Conservation (phyloP, 2,888 invertebrate species). For the Eristalis pertinax region DNA sequence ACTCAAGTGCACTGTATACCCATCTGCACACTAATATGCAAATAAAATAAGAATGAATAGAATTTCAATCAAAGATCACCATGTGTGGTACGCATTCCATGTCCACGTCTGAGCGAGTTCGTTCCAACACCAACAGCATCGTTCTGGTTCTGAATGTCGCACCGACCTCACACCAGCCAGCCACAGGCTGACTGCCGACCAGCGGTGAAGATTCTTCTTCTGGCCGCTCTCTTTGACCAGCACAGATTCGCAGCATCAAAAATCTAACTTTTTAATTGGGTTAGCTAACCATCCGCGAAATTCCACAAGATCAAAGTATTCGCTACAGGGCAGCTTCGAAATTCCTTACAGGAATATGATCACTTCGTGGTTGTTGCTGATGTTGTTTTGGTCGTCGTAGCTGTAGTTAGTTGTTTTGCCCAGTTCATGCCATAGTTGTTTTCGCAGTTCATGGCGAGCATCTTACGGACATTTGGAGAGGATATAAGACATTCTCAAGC, state of each 20-base stretch:
- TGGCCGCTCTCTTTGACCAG: constrained; percentile 12
- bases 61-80: constrained; percentile 70
- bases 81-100: constrained; percentile 71
- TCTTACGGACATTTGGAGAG: constrained; percentile 33
- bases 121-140: constrained; percentile 67
- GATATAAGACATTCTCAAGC: constrained; percentile 66
- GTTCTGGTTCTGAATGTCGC: constrained; percentile 26
- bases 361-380: constrained; percentile 62
- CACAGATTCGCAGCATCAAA: constrained; percentile 46
- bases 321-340: constrained; percentile 66
- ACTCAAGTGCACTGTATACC: constrained; percentile 21
- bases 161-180: constrained; percentile 61
- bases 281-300: constrained; percentile 75
- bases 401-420: background rate
- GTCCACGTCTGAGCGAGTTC: constrained; percentile 65
- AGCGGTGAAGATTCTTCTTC: constrained; percentile 23
- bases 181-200: constrained; percentile 23
- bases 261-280: constrained; percentile 74
- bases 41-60: constrained; percentile 23
- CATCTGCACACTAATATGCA: constrained; percentile 18
- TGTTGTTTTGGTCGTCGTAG: constrained; percentile 20
- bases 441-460: constrained; percentile 46
- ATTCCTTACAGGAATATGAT: constrained; percentile 73
- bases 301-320: constrained; percentile 74
- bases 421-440: constrained; percentile 29